phyloP scores from a whole-genome alignment of 2,113 vertebrate species.

The Petrocephalus microphthalmus region DNA sequence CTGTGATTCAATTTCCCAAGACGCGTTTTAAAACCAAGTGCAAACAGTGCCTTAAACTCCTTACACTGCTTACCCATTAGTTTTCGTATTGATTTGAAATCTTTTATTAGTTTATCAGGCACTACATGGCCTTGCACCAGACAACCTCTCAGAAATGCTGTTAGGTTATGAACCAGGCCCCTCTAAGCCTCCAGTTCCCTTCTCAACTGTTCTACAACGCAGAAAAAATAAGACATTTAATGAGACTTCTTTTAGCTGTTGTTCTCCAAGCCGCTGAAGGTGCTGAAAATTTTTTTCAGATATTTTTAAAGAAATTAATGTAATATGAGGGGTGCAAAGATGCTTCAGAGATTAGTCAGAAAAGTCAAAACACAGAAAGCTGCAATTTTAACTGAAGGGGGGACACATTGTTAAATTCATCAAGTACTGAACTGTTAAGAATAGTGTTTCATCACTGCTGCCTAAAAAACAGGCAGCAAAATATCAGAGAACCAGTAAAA shows the following conservation, averaged over 20 bases:
- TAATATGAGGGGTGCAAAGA: neutral
- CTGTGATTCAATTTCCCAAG: no score
- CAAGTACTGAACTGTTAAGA: no score
- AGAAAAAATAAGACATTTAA: no score
- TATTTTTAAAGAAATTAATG: neutral
- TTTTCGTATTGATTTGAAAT: neutral
- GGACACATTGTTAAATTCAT: neutral
- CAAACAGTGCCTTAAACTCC: neutral
- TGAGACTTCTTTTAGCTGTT: no score
- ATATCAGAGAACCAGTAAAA: neutral
- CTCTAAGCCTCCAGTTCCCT: no score
- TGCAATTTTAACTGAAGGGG: neutral
- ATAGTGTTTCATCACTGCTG: neutral
- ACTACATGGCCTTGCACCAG: no score
- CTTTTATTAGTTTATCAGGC: neutral
- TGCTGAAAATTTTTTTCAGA: neutral
- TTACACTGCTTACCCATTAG: neutral
- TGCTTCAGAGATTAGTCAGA: neutral
- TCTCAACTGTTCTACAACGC: no score
- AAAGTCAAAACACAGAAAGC: neutral
- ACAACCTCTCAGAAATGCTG: no score
- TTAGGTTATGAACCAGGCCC: no score
- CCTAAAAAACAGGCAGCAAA: neutral
- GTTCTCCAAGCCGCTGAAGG: no score
- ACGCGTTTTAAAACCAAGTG: no score